Evolutionary conservation across 2,113 vertebrate genomes (phyloP).

Genomic region (Rhegmatorhina hoffmannsi): DNA sequence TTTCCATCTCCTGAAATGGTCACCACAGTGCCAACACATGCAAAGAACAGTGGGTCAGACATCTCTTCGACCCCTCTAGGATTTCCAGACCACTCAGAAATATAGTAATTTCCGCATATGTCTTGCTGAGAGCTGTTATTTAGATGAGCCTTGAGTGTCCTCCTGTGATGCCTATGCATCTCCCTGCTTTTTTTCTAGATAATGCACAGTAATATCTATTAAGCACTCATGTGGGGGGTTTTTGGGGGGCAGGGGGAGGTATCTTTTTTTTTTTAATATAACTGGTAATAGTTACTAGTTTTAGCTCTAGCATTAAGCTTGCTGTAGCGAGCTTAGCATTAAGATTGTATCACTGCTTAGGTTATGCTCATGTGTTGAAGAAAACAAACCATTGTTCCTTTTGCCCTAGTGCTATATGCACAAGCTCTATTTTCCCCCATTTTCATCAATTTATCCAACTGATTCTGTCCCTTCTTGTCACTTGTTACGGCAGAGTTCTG

Average conservation of each 20-base stretch:
- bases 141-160: not conserved
- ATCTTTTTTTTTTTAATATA: not conserved
- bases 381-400: not conserved
- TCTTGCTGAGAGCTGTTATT: not conserved
- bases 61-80: not conserved
- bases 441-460: too few species aligned
- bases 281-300: not conserved
- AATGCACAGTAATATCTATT: not conserved
- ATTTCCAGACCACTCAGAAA: not conserved
- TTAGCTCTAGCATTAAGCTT: not conserved
- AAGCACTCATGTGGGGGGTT: not conserved
- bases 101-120: accelerated
- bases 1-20: not conserved
- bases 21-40: not conserved
- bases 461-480: not conserved
- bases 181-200: not conserved
- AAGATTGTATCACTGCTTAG: not conserved
- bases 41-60: not conserved
- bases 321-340: not conserved
- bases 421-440: not conserved
- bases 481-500: accelerated
- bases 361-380: not conserved
- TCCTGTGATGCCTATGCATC: not conserved
- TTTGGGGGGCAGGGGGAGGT: accelerated
- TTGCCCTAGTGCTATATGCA: not conserved